Evolutionary conservation across 1,140 invertebrate species (phyloP).

Genomic region (Metaphire vulgaris): DNA sequence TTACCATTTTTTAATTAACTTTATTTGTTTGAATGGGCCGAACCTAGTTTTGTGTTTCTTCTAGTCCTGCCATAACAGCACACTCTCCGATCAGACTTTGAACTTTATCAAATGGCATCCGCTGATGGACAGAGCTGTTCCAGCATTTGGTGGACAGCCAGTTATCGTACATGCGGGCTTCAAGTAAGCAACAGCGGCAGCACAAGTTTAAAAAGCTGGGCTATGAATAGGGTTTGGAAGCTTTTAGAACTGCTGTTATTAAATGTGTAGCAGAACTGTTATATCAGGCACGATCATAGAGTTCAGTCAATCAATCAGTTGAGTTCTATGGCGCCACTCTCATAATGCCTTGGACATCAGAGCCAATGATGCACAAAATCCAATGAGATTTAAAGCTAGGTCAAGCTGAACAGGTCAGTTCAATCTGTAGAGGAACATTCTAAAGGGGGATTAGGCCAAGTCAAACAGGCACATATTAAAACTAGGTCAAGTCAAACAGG

Average conservation of each 20-base stretch:
- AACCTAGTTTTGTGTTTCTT: slow-evolving; percentile 7
- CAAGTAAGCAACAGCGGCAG: no score
- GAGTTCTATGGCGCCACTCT: no score
- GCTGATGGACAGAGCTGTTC: slow-evolving; percentile 89
- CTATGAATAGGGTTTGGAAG: not conserved
- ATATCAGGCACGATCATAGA: not conserved
- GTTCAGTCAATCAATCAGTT: not conserved
- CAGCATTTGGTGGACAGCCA: slow-evolving; percentile 77
- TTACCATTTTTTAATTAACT: no score
- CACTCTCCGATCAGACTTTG: slow-evolving; percentile 75
- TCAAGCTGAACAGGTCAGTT: no score
- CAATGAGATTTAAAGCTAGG: no score
- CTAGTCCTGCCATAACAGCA: slow-evolving; percentile 80
- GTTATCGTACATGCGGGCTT: slow-evolving; percentile 81
- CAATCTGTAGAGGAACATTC: no score
- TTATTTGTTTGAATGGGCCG: no score
- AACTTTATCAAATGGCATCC: slow-evolving; percentile 93
- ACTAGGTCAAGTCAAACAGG: no score
- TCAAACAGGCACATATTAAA: no score
- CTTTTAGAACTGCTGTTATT: not conserved
- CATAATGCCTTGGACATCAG: not conserved
- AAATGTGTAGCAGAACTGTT: not conserved
- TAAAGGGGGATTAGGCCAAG: no score
- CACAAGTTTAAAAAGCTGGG: no score
- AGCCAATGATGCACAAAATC: not conserved